Evolutionary conservation across 2,113 vertebrate genomes (phyloP).

Genomic region (Cyanoliseus patagonus): DNA sequence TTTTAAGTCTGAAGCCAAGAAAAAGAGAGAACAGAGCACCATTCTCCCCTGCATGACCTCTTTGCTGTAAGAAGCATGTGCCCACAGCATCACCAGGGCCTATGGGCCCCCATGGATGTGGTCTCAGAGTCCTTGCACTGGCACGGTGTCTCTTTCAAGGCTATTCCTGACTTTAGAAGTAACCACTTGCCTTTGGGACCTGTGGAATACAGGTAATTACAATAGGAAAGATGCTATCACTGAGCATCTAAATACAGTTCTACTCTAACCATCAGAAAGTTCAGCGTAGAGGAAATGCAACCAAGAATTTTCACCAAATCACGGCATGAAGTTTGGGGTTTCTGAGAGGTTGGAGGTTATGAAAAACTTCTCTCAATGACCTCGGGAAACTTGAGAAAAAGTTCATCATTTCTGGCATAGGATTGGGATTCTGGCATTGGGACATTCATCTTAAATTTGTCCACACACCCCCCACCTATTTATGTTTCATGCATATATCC

Average conservation of each 20-base stretch:
- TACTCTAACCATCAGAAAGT: neutral
- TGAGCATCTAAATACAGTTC: neutral
- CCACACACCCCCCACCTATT: neutral
- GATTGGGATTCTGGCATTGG: neutral
- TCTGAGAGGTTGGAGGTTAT: neutral
- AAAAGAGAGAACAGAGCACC: neutral
- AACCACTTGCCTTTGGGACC: neutral
- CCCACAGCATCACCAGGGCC: neutral
- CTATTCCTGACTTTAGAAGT: neutral
- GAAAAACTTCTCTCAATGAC: neutral
- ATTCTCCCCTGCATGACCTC: neutral
- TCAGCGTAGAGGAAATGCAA: neutral
- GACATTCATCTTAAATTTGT: neutral
- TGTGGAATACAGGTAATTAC: neutral
- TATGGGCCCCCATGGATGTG: neutral
- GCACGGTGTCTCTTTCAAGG: rapidly evolving
- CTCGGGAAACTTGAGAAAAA: neutral
- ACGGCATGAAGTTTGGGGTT: neutral
- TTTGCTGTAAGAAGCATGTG: neutral
- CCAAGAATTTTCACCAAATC: neutral
- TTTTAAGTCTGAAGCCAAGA: neutral
- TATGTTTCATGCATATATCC: neutral
- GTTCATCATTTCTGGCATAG: neutral
- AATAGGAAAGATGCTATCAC: neutral
- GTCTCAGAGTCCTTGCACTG: neutral